phyloP scores from a whole-genome alignment of 2,888 invertebrate species.

The Andrena chrysosceles region DNA sequence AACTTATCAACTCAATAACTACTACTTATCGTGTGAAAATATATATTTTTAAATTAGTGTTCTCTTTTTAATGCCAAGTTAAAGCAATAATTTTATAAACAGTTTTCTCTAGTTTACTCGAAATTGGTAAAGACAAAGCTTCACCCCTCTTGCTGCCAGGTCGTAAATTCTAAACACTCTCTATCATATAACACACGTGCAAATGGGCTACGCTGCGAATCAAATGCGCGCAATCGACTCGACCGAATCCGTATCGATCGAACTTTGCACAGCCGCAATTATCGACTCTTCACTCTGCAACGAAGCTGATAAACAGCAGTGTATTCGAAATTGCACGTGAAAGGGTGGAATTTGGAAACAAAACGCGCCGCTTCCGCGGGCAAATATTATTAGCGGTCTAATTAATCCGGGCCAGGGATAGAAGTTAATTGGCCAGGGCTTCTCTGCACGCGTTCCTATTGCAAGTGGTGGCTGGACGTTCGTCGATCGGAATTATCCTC shows the following conservation, averaged over 20 bases:
- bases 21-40: too few species aligned
- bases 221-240: not conserved
- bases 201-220: not conserved
- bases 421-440: constrained; percentile 38
- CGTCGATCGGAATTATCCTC: not conserved
- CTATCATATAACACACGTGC: too few species aligned
- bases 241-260: too few species aligned
- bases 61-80: too few species aligned
- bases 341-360: not conserved
- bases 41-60: too few species aligned
- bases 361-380: not conserved
- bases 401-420: constrained; percentile 16
- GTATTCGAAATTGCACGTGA: not conserved
- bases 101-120: too few species aligned
- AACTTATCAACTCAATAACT: too few species aligned
- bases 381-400: constrained; percentile 20
- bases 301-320: too few species aligned
- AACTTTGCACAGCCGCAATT: not conserved
- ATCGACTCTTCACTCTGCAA: not conserved
- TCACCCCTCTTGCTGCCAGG: too few species aligned
- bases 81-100: too few species aligned
- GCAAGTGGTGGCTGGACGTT: not conserved
- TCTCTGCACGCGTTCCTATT: constrained; percentile 4
- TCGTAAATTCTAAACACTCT: too few species aligned
- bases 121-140: too few species aligned